These are phyloP conservation scores for Matsumyia berberina DNA, from an alignment of 2,888 invertebrate genomes.

Conservation along the genomic window DNA sequence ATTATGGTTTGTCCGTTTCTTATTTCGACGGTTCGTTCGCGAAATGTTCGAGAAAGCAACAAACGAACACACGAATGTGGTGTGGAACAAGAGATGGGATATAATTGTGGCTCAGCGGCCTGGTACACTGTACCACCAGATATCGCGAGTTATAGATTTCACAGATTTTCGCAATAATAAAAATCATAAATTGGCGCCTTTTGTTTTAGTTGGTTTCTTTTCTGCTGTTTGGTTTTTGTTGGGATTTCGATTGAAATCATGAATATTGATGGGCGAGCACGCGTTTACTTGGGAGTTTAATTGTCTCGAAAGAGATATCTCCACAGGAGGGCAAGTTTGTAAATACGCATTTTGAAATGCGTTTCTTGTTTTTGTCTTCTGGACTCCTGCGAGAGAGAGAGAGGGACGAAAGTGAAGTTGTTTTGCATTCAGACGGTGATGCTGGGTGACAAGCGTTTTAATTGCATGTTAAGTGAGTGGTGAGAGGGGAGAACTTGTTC, in stretches of 20 bases:
- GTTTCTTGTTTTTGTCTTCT: too few species aligned
- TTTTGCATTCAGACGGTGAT: not conserved
- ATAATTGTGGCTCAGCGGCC: constrained; percentile 47
- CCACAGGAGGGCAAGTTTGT: constrained; percentile 25
- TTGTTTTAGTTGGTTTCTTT: constrained; percentile 38
- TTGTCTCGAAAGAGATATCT: constrained; percentile 22
- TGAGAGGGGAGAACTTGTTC: constrained; percentile 30
- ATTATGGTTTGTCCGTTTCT: constrained; percentile 71
- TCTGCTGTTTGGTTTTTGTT: constrained; percentile 10
- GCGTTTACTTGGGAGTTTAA: constrained; percentile 40
- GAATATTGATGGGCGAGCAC: constrained; percentile 55
- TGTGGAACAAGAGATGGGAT: constrained; percentile 30
- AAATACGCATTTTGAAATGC: constrained; percentile 6
- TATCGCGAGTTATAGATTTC: constrained; percentile 59
- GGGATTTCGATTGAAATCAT: constrained; percentile 41
- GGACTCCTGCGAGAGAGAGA: not conserved
- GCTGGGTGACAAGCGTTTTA: constrained; percentile 28
- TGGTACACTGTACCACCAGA: not conserved
- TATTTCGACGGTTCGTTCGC: constrained; percentile 45
- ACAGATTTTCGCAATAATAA: constrained; percentile 65
- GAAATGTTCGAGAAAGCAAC: constrained; percentile 8
- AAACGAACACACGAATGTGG: not conserved
- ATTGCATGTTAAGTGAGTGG: constrained; percentile 20
- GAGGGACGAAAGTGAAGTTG: too few species aligned
- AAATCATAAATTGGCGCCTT: constrained; percentile 71